Evolutionary conservation across 64 coral and sea anemone genomes (phyloP), one percentile per base, ranked within the genome.

Genomic region (Orbicella faveolata): DNA sequence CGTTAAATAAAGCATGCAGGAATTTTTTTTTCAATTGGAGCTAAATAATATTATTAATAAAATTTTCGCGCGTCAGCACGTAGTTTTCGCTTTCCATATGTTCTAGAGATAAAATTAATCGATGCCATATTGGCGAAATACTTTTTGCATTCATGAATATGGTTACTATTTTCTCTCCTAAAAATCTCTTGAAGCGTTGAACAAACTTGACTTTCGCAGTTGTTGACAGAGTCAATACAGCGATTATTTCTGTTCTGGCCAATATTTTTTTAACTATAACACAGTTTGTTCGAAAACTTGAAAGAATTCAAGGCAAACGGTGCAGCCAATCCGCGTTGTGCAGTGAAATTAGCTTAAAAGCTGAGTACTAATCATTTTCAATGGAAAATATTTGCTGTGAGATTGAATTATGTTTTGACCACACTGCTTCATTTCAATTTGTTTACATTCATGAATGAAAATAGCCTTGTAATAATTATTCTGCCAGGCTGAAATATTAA

Each of bases 321-420:
- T 35, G 23, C n/a, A 72, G 13, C 82, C 82, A 85, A 85, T 85
- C 80, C 36, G 21, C 52, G 26, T 12, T 17, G n/a, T 52, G 82
- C 37, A 30, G 33, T 36, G 66, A 68, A 73, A 85, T 72, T 85
- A 85, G 65, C 44, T 70, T 73, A 51, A 85, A 72, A 70, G 36
- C 34, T 30, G 72, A 72, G 64, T 70, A 72, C 82, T 85, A 85
- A 85, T 85, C 73, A 52, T 85, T 85, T 85, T 85, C 36, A 72
- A 21, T 66, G 68, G 14, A 52, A 85, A 70, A 52, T 52, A 52
- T 69, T 85, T 72, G 36, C 23, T 52, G 61, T 30, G 65, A 52
- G 82, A 85, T 85, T 67, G n/a, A 85, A 85, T 85, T 85, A 85
- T 70, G 23, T 39, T 73, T 72, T 81, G 37, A 37, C 39, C 65